Conservation (phyloP, 2,797 vertebrate species). For the Harpagifer antarcticus region DNA sequence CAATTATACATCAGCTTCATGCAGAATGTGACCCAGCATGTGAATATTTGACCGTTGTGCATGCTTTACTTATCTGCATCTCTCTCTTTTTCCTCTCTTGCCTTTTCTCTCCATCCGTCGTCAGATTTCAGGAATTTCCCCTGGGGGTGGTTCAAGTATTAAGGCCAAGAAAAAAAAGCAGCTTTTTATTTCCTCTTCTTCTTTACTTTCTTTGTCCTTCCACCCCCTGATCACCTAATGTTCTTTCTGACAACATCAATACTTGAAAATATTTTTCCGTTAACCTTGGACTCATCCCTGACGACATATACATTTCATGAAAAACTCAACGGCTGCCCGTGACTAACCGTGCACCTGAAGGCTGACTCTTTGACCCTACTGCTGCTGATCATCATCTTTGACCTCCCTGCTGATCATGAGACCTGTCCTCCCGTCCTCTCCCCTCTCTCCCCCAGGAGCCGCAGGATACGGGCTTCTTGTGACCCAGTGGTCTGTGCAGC, state of each 20-base stretch:
- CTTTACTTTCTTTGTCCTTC: background rate
- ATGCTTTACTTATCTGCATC: constrained; percentile 77
- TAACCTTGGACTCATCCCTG: background rate
- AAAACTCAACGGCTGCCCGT: background rate
- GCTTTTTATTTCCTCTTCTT: constrained; percentile 12
- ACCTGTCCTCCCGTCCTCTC: constrained; percentile 63
- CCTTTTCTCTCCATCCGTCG: constrained; percentile 59
- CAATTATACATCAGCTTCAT: constrained; percentile 81
- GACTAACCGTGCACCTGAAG: constrained; percentile 72
- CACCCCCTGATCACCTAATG: constrained; percentile 12
- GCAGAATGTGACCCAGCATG: constrained; percentile 83
- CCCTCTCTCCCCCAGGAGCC: constrained; percentile 55
- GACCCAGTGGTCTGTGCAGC: constrained; percentile 74
- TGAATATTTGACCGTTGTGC: constrained; percentile 81
- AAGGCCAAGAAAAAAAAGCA: constrained; percentile 57
- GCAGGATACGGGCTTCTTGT: constrained; percentile 77
- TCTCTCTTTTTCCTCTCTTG: constrained; percentile 47
- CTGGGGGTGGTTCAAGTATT: constrained; percentile 55
- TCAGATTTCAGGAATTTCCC: constrained; percentile 82
- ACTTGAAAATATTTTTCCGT: constrained; percentile 17
- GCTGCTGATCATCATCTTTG: too few species aligned
- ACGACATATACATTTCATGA: background rate
- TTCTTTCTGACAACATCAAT: constrained; percentile 3
- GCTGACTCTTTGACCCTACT: constrained; percentile 55
- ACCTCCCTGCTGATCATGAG: constrained; percentile 68